A percentile compares a stretch with the other conserved stretches of the same genome.
Evolutionary conservation across 1,140 invertebrate genomes (phyloP).

Genomic region (Apis florea): DNA sequence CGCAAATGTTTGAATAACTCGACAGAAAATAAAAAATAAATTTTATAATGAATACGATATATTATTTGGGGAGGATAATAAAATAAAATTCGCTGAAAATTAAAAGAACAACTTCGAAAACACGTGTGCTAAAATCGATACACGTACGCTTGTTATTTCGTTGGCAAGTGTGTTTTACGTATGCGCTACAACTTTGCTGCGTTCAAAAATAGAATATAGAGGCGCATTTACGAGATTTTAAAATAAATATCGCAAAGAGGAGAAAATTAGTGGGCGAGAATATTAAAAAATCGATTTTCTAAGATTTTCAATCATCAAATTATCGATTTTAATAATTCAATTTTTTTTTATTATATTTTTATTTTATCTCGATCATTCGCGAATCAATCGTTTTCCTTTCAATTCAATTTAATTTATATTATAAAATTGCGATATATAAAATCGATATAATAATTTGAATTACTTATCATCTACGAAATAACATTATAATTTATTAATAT

Average conservation of each 20-base stretch:
- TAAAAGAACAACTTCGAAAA: neutral
- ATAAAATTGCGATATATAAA: too few species aligned
- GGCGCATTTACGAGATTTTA: neutral
- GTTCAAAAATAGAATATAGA: neutral
- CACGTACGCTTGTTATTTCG: neutral
- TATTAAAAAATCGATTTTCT: neutral
- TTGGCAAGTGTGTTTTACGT: conserved; percentile 1
- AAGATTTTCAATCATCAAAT: neutral
- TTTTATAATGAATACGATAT: too few species aligned
- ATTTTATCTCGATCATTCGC: too few species aligned
- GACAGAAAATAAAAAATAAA: too few species aligned
- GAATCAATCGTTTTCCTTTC: too few species aligned
- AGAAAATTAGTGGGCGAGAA: neutral
- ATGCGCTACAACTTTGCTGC: neutral
- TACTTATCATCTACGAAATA: too few species aligned
- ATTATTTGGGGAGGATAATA: too few species aligned
- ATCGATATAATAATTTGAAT: too few species aligned
- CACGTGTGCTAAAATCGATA: conserved; percentile 22
- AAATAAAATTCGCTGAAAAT: conserved; percentile 4
- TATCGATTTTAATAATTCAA: neutral
- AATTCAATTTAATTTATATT: too few species aligned
- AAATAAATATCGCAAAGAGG: neutral
- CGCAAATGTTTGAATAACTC: too few species aligned
- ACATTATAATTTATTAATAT: too few species aligned
- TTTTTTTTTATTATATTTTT: too few species aligned